Base-by-base conservation (phyloP, 92 coral and sea anemone genomes). In the Heliopora coerulea region DNA sequence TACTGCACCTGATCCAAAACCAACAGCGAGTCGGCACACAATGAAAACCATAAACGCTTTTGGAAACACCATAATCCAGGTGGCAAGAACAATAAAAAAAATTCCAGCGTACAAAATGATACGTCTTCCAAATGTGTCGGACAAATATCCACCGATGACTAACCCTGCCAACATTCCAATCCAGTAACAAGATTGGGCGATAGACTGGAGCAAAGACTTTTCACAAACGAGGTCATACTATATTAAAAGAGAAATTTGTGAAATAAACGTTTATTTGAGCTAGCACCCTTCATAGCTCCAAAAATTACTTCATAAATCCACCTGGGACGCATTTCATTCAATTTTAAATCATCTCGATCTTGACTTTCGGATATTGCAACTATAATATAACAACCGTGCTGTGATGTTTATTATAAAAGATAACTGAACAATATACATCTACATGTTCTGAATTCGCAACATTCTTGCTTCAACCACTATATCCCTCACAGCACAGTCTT, bases 141-240 rank as follows among this genome's bases (percentile, higher is more conserved):
- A 20, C 29, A 65, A 37, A 27, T 65, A 65, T 30, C 72, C 72
- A 65, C 72, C 72, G 10, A 14, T 3, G 23, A 65, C 1, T 26
- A 65, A 65, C 19, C 72, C 72, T 3, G 40, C 19, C 14, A 65
- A n/a, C 72, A 65, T 65, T 44, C 72, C 72, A 65, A 65, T 25
- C 72, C 72, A 65, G 46, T 19, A 65, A 42, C 72, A 65, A 9
- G 72, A 65, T 20, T 65, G 72, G 17, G 72, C 72, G 49, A 65
- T 49, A 21, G 72, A 65, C 52, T 39, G 72, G 14, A 65, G 49
- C 46, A 65, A 20, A n/a, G 72, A 65, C 56, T 65, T 65, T 27
- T 65, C 72, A 42, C 72, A 65, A 19, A 65, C 72, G 19, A 65
- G 72, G 40, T 65, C 72, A 54, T 65, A 65, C 72, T 65, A 35